Percentiles rank a stretch among this genome's conserved stretches.
Evolutionary conservation across 2,797 vertebrate species (phyloP).

Genomic region (Garrulus glandarius): DNA sequence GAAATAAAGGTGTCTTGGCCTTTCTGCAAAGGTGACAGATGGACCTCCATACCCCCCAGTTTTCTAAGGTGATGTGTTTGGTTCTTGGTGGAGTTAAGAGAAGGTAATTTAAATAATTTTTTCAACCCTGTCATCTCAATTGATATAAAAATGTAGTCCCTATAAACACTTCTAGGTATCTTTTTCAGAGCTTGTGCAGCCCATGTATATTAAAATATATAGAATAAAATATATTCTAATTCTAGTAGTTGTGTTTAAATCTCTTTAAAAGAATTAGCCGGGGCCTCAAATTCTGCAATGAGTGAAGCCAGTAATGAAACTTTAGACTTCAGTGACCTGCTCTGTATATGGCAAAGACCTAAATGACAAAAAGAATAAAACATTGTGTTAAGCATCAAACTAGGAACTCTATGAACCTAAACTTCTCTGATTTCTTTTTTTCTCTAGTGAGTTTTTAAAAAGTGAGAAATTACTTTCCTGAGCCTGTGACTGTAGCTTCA

Average conservation of each 20-base stretch:
- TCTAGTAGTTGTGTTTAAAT: background rate
- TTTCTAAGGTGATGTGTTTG: background rate
- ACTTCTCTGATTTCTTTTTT: background rate
- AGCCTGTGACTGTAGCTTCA: background rate
- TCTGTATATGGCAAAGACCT: background rate
- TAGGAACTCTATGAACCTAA: background rate
- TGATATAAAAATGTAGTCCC: background rate
- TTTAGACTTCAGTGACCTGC: background rate
- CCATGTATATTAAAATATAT: too few relatives aligned
- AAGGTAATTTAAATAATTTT: background rate
- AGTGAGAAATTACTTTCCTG: background rate
- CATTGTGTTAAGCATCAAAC: background rate
- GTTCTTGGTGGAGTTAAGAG: background rate
- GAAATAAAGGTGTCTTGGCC: background rate
- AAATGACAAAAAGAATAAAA: background rate
- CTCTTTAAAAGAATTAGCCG: background rate
- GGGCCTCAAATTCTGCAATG: background rate
- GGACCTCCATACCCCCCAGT: accelerated
- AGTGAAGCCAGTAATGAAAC: background rate
- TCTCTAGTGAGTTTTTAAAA: background rate
- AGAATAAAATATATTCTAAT: background rate
- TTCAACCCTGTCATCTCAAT: background rate
- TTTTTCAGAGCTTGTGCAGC: background rate
- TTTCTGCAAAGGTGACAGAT: background rate
- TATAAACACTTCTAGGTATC: background rate